Percentiles rank a stretch among this genome's conserved stretches.
phyloP scores from a whole-genome alignment of 2,113 vertebrate genomes.

The Erinaceus europaeus region DNA sequence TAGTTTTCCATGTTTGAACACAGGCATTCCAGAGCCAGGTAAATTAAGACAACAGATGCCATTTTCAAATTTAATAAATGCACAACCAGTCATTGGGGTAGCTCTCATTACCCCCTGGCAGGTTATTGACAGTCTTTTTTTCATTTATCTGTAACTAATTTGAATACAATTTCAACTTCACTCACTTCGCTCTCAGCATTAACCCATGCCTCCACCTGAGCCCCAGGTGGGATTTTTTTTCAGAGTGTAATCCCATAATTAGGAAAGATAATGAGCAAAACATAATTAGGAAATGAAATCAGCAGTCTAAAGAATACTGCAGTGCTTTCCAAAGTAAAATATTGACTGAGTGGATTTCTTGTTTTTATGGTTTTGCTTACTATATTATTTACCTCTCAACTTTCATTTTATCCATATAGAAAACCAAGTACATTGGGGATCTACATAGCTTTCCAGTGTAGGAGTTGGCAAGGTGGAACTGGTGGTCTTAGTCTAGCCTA shows the following conservation, averaged over 20 bases:
- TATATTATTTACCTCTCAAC: neutral
- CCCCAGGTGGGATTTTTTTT: constrained; percentile 1
- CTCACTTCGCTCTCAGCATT: neutral
- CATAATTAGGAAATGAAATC: constrained; percentile 70
- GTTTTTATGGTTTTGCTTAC: neutral
- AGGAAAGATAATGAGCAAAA: constrained; percentile 55
- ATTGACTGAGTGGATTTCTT: neutral
- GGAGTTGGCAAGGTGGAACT: neutral
- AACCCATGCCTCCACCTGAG: neutral
- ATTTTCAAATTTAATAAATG: constrained; percentile 69
- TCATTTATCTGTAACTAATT: constrained; percentile 66
- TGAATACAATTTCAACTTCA: constrained; percentile 45
- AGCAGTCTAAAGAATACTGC: neutral
- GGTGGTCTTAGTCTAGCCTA: too few relatives aligned
- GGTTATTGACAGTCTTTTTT: constrained; percentile 41
- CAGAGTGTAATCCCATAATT: constrained; percentile 46
- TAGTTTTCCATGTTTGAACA: neutral
- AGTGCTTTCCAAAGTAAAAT: neutral
- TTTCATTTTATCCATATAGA: neutral
- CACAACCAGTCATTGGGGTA: neutral
- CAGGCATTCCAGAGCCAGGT: constrained; percentile 3
- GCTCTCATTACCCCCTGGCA: constrained; percentile 31
- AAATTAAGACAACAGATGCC: constrained; percentile 42
- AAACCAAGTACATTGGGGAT: neutral
- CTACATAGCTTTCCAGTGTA: neutral